Evolutionary conservation across 2,797 vertebrate species (phyloP).

Genomic region (Caiman crocodilus): DNA sequence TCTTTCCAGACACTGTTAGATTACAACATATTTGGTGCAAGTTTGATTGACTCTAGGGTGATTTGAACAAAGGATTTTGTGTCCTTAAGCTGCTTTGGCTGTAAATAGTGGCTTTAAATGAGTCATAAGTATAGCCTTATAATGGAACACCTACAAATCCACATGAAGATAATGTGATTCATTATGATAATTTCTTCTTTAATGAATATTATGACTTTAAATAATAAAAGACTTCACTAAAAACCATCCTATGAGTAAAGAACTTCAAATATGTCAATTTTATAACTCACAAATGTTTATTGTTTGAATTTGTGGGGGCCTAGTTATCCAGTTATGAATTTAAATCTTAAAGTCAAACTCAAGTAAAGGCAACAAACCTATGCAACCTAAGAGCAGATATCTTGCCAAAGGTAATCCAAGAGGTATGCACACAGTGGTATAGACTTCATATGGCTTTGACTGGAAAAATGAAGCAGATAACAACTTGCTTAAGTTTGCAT

Average conservation of each 20-base stretch:
- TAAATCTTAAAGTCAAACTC: slow-evolving; percentile 23
- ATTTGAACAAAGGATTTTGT: slow-evolving; percentile 26
- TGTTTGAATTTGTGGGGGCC: slow-evolving; percentile 40
- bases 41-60: not conserved
- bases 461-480: slow-evolving; percentile 16
- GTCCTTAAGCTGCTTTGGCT: slow-evolving; percentile 34
- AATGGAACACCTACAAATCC: slow-evolving; percentile 24
- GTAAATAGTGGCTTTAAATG: not conserved
- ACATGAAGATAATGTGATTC: slow-evolving; percentile 22
- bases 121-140: not conserved
- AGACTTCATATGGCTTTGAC: not conserved
- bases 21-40: not conserved
- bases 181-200: slow-evolving; percentile 20
- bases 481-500: slow-evolving; percentile 23
- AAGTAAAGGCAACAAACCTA: not conserved
- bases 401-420: not conserved
- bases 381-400: not conserved
- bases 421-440: not conserved
- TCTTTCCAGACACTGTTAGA: slow-evolving; percentile 30
- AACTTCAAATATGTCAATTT: slow-evolving; percentile 10
- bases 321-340: not conserved
- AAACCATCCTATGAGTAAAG: slow-evolving; percentile 37
- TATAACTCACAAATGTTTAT: slow-evolving; percentile 2
- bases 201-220: slow-evolving; percentile 45
- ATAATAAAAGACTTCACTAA: slow-evolving; percentile 41